Evolutionary conservation across 2,797 vertebrate species (phyloP), one percentile per base, ranked within the genome.

Genomic region (Denticeps clupeoides): DNA sequence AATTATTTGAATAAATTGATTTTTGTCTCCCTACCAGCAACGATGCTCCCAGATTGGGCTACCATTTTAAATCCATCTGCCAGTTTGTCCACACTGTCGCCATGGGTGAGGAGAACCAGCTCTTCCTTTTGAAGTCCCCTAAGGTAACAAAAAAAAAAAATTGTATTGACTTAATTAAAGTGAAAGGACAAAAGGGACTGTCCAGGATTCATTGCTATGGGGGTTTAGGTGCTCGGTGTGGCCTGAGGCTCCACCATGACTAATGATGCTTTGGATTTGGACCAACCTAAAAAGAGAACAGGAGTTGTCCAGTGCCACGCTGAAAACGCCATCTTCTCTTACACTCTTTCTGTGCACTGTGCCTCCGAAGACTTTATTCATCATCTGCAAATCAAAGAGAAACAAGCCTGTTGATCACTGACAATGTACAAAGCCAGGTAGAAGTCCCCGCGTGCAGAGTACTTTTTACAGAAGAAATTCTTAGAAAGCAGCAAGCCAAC

Each of bases 291-390:
- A 97, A 11, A 99, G 80, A 0, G 95, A 94, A 56, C 95, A 98
- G 0, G 90, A 87, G 69, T 92, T 97, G 73, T 99, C 93, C 72
- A 99, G 70, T n/a, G 78, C 85, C 13, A 99, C 77, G 65, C 47
- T 93, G 81, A 99, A 99, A 51, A 93, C 93, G 1, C 95, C 95
- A 13, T 99, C 93, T 75, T 99, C 95, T 73, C 95, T 72, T 1
- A 96, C 87, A 48, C 80, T 90, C 71, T 97, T 99, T 76, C 89
- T 97, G 82, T 98, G 90, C 25, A 99, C 95, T 0, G 92, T 91
- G 3, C 95, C 95, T 6, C 93, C 93, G 73, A 97, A 99, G 3
- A 98, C 95, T 64, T 98, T 99, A 70, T 97, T 99, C 92, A 99
- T 92, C 95, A 97, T 97, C 95, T 99, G 75, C 24, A 59, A 55